phyloP scores from a whole-genome alignment of 2,888 invertebrate genomes.

The Dione juno region DNA sequence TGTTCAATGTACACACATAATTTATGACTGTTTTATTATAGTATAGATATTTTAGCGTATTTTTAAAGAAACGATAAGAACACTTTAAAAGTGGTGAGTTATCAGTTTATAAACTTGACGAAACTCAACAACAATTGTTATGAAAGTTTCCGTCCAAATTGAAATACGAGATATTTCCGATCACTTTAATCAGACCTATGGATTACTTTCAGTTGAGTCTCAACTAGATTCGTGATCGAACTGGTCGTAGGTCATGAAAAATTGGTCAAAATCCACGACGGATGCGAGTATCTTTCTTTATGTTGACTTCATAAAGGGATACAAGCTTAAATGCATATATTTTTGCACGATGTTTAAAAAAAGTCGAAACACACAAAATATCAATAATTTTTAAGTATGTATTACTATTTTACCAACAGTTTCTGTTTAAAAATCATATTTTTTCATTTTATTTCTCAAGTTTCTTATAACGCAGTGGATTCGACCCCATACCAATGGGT shows the following conservation, averaged over 20 bases:
- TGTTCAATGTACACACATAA: too few relatives aligned
- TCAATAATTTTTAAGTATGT: too few relatives aligned
- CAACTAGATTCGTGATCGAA: neutral
- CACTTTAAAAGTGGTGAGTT: constrained; percentile 1
- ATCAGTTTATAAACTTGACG: constrained; percentile 22
- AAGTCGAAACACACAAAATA: too few relatives aligned
- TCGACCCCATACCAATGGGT: too few relatives aligned
- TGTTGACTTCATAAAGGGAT: constrained; percentile 23
- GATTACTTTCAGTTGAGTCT: constrained; percentile 2
- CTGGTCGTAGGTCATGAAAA: neutral
- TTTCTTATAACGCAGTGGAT: too few relatives aligned
- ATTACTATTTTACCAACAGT: too few relatives aligned
- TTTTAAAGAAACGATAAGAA: neutral
- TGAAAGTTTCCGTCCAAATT: constrained; percentile 21
- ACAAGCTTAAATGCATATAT: neutral
- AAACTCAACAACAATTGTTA: constrained; percentile 23
- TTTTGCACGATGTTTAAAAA: too few relatives aligned
- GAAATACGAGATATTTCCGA: constrained; percentile 23
- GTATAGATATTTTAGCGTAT: too few relatives aligned
- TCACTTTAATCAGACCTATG: constrained; percentile 16
- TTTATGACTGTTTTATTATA: too few relatives aligned
- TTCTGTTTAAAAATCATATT: too few relatives aligned
- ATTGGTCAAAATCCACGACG: constrained; percentile 15
- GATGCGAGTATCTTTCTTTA: constrained; percentile 21
- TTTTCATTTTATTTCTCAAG: too few relatives aligned